Base-by-base conservation (phyloP, 30 jellyfish, hydroid and myxozoan species). In the Haliclystus octoradiatus region DNA sequence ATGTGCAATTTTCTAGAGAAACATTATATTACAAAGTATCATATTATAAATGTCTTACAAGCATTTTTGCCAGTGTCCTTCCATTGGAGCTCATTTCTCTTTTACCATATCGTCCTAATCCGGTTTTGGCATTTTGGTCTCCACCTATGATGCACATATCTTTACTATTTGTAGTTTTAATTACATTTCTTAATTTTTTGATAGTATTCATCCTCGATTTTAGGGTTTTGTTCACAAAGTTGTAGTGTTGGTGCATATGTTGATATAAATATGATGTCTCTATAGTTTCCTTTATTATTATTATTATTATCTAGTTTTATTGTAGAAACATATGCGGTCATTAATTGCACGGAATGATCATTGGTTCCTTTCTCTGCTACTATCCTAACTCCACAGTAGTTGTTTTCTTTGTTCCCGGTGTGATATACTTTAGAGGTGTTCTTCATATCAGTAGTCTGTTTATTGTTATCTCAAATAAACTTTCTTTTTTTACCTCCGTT, bases 1-100 rank as follows among this genome's bases (percentile, higher is more conserved):
- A 30, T 76, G 79, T 73, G 85, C 76, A 28, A 74, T 65, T 49
- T 74, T 74, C 60, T 74, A 78, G 46, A 79, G 31, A 49, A 66
- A 33, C 35, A 66, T 74, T 49, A 52, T 12, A 50, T 79, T n/a
- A n/a, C n/a, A n/a, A n/a, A n/a, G n/a, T n/a, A n/a, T n/a, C n/a
- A n/a, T n/a, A n/a, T n/a, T n/a, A n/a, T n/a, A n/a, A n/a, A 35
- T 76, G 80, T 66, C 53, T 76, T 50, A 74, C 4, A 46, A 65
- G 74, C 22, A 66, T 28, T 15, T n/a, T n/a, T n/a, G n/a, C n/a
- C n/a, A n/a, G n/a, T n/a, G n/a, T n/a, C n/a, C n/a, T n/a, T n/a
- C n/a, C 67, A 73, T 14, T 57, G 80, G 74, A 35, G 68, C 67
- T 72, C 74, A 65, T 31, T 76, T 76, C 53, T 57, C 80, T 79